Base-by-base conservation (phyloP, 2,113 vertebrate genomes). In the Oreochromis spilurus region DNA sequence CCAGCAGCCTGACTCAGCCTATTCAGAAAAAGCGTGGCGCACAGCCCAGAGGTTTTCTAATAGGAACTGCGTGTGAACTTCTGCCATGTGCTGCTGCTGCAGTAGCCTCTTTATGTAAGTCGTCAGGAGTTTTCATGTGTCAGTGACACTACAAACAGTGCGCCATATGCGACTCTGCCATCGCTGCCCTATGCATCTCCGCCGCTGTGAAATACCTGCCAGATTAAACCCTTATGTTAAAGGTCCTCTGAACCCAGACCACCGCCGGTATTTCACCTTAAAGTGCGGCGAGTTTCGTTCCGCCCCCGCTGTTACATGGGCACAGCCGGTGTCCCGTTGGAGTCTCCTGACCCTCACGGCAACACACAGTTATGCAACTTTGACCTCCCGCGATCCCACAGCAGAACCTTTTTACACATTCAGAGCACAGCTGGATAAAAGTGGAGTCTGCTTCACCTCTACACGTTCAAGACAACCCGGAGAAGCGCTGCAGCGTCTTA, bases 311-410 rank as follows among this genome's bases (percentile, higher is more conserved):
- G 57, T 84, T 60, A 81, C 34, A 84, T 83, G 79, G 70, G 85
- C 81, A 79, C 78, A 58, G 38, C 62, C 17, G 60, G 52, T 38
- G 31, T 21, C 82, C 24, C 70, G 70, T 77, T 67, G 58, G 48
- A 84, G 62, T 78, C 82, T 81, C 90, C 86, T 92, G 90, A 93
- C 88, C 88, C 77, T 50, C 85, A 55, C 77, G 38, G 75, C 95
- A 94, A 94, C 93, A 95, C 93, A 95, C 95, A 96, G 90, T 96
- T 96, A 96, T 86, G 93, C 94, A 96, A 94, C 90, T 94, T 91
- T 67, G 17, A 43, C 45, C 24, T 40, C 57, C 52, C 57, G 31
- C 21, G 5, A 6, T 24, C 3, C 1, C 5, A 16, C 2, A 31
- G 6, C 9, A 52, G 24, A n/a, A 10, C 6, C 75, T 53, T 43